These are phyloP conservation scores for Whitmania pigra DNA, from an alignment of 1,140 invertebrate genomes.

Conservation along the genomic window DNA sequence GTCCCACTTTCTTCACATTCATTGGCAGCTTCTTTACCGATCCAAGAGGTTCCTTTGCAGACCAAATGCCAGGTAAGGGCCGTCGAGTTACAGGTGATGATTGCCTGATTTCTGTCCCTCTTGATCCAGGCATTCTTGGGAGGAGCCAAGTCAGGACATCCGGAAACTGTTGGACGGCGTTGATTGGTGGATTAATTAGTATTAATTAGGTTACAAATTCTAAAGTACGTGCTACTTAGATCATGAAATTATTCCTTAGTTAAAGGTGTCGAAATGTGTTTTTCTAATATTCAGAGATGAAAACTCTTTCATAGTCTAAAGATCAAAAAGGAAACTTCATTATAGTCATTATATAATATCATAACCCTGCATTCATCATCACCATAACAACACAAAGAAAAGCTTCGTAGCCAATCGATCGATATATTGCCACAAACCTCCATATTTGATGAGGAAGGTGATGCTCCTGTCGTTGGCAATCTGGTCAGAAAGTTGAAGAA, in stretches of 20 bases:
- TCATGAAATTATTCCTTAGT: no score
- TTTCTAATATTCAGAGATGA: no score
- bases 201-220: no score
- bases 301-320: no score
- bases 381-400: not conserved
- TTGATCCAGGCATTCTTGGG: constrained; percentile 11
- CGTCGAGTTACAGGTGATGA: constrained; percentile 12
- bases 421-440: not conserved
- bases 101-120: constrained; percentile 7
- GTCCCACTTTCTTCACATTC: not conserved
- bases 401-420: not conserved
- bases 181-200: no score
- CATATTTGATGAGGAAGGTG: constrained; percentile 9
- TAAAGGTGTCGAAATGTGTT: no score
- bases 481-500: constrained; percentile 2
- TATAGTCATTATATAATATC: no score
- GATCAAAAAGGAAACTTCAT: no score
- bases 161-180: not conserved
- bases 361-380: no score
- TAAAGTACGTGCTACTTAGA: no score
- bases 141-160: constrained; percentile 8
- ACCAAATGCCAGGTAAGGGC: constrained; percentile 10
- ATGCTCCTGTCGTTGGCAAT: not conserved
- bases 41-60: constrained; percentile 13
- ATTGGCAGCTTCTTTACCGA: not conserved